Conservation (phyloP, 2,113 vertebrate genomes). For the Eptatretus burgeri region DNA sequence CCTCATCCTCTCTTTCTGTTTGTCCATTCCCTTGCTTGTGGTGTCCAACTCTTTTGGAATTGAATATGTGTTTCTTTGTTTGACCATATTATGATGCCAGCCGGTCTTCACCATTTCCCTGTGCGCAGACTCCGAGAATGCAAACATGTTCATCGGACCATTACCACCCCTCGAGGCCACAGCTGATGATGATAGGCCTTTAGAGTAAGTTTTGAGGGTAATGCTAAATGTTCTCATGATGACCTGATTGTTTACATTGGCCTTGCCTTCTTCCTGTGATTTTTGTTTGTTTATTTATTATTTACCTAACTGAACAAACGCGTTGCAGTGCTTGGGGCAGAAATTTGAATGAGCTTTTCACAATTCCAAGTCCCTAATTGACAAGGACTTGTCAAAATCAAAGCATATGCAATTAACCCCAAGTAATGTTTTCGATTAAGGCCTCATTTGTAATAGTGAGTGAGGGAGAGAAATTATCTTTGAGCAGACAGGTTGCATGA, state of each 20-base stretch:
- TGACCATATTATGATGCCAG: no score
- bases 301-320: neutral
- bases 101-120: no score
- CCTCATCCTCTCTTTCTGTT: no score
- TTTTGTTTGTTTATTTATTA: neutral
- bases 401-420: no score
- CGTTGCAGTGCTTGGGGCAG: neutral
- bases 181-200: constrained; percentile 55
- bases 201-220: constrained; percentile 37
- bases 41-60: no score
- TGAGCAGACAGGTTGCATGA: neutral
- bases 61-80: no score
- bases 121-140: constrained; percentile 14
- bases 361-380: neutral
- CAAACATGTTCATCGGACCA: constrained; percentile 49
- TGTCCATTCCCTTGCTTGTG: no score
- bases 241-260: constrained; percentile 9
- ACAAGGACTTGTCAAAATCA: neutral
- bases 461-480: neutral
- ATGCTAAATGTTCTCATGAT: constrained; percentile 9
- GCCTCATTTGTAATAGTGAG: no score
- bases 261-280: constrained; percentile 5
- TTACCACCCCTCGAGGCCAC: constrained; percentile 60
- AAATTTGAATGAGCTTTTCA: constrained; percentile 1
- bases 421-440: no score